A percentile compares a stretch with the other conserved stretches of the same genome.
phyloP scores from a whole-genome alignment of 2,888 invertebrate genomes.

The Schizotus pectinicornis region DNA sequence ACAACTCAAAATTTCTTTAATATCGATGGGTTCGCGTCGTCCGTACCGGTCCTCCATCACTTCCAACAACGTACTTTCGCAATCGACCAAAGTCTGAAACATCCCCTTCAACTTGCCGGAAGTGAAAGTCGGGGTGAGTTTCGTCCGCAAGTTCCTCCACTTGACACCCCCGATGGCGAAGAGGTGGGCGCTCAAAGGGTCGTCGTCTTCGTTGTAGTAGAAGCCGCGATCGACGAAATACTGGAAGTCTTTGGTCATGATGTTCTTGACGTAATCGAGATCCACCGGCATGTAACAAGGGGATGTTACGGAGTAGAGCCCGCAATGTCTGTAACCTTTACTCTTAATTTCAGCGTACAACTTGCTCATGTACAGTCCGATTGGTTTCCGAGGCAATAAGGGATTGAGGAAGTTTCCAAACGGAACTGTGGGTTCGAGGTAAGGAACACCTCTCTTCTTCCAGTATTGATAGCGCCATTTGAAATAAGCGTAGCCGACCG shows the following conservation, averaged over 20 bases:
- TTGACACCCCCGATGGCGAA: conserved; percentile 61
- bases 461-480: conserved; percentile 38
- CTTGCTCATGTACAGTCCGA: conserved; percentile 6
- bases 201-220: conserved; percentile 62
- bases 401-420: conserved; percentile 24
- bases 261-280: conserved; percentile 44
- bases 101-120: conserved; percentile 69
- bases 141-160: conserved; percentile 67
- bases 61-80: conserved; percentile 60
- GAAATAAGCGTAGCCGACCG: conserved; percentile 17
- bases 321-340: conserved; percentile 27
- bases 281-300: conserved; percentile 36
- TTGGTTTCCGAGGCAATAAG: conserved; percentile 4
- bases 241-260: conserved; percentile 65
- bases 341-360: conserved; percentile 16
- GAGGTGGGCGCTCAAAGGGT: conserved; percentile 64
- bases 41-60: conserved; percentile 54
- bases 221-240: conserved; percentile 67
- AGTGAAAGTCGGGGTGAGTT: conserved; percentile 69
- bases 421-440: conserved; percentile 7
- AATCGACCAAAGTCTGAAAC: conserved; percentile 59
- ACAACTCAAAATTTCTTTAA: conserved; percentile 61
- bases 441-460: conserved; percentile 22
- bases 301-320: conserved; percentile 33
- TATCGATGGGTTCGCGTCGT: conserved; percentile 44